Evolutionary conservation across 2,888 invertebrate genomes (phyloP).

Genomic region (Drosophila sordidapex): DNA sequence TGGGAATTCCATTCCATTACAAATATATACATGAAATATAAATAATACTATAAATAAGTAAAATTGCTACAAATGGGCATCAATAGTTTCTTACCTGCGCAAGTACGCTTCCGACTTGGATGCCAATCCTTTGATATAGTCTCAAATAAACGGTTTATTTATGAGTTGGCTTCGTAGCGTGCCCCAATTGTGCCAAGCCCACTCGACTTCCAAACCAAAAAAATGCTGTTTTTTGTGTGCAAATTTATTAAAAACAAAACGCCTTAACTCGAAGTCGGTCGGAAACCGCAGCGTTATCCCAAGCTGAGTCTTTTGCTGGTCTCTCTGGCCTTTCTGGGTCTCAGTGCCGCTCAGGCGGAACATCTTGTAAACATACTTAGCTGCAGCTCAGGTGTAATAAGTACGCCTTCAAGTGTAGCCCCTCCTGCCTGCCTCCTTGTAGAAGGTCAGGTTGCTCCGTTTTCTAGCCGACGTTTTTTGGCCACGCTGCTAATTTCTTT

Average conservation of each 20-base stretch:
- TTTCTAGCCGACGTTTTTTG: constrained; percentile 43
- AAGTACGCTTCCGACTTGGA: not conserved
- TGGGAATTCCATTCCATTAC: not conserved
- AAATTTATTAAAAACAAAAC: constrained; percentile 74
- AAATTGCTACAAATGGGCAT: not conserved
- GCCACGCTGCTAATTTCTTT: constrained; percentile 77
- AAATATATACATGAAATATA: too few relatives aligned
- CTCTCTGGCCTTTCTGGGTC: constrained; percentile 1
- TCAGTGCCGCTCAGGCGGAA: constrained; percentile 59
- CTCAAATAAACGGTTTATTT: constrained; percentile 8
- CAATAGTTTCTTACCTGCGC: not conserved
- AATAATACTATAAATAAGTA: not conserved
- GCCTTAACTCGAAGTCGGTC: constrained; percentile 22
- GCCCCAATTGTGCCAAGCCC: not conserved
- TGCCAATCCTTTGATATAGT: constrained; percentile 1
- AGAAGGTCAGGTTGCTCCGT: constrained; percentile 47
- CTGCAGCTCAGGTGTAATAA: constrained; percentile 79
- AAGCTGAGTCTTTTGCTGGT: constrained; percentile 10
- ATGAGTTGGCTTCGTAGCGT: not conserved
- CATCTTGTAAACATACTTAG: constrained; percentile 79
- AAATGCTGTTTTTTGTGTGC: constrained; percentile 46
- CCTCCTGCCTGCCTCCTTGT: constrained; percentile 21
- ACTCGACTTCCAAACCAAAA: not conserved
- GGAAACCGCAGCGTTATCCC: constrained; percentile 22
- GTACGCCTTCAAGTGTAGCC: constrained; percentile 70